Base-by-base conservation (phyloP, 2,113 vertebrate genomes). In the Callospermophilus lateralis region DNA sequence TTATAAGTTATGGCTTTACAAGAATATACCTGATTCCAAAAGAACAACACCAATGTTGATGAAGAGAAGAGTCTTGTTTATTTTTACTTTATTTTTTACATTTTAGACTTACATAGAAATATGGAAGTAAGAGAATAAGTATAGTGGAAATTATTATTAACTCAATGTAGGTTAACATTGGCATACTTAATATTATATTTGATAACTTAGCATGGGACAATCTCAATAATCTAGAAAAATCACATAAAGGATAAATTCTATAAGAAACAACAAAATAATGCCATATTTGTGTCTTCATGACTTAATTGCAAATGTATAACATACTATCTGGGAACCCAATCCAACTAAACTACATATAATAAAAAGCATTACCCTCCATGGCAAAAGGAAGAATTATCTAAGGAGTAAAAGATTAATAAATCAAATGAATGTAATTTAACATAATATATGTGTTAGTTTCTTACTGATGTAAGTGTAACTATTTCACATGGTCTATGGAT, bases 231-330 rank as follows among this genome's bases (percentile, higher is more conserved):
- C 13, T 80, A 91, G 37, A 85, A 80, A 86, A 55, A 1, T 30
- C 45, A 76, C 13, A 88, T 3, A 55, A 22, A 48, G 84, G 48
- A 28, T 74, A 16, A 68, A 84, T 63, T 72, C 92, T 96, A 95
- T n/a, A n/a, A 93, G 17, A 67, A 26, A 45, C 45, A 45, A 61
- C 24, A 93, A 70, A 77, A 63, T 87, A 84, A 32, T 32, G 70
- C 9, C 22, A 48, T 20, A 42, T 61, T 55, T 48, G 37, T 55
- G 26, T 63, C 3, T 92, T 93, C 81, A 73, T 90, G 88, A 51
- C 9, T 65, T 76, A 70, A 81, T 81, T 89, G 8, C n/a, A 97
- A 83, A 83, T 86, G 28, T 34, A 83, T 78, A 73, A 39, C 20
- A 87, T 83, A 78, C 90, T 92, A 73, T 84, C 51, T 42, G 8